Evolutionary conservation across 2,113 vertebrate genomes (phyloP), one percentile per base, ranked within the genome.

Genomic region (Saccopteryx leptura): DNA sequence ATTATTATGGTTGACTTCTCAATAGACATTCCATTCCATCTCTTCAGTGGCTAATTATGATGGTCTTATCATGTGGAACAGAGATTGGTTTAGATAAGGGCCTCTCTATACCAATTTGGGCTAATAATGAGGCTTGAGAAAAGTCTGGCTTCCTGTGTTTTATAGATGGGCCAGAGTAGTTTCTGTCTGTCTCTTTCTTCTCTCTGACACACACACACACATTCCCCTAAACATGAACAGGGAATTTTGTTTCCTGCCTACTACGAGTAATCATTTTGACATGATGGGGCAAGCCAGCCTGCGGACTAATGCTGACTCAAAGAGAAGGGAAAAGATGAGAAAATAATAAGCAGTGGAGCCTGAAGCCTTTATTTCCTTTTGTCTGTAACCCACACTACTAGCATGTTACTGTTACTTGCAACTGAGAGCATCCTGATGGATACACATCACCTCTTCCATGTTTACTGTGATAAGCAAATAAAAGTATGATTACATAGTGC

Each of bases 61-160:
- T 26, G 52, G 8, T 56, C 23, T 86, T 46, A 46, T 54, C 7
- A 52, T 4, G 60, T 1, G 31, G 90, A 28, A 69, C 28, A 91
- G 28, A 74, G 21, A 28, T 56, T 71, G 26, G 33, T 50, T 71
- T 84, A 52, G 50, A 78, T 69, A 91, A 72, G 9, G 52, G 66
- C 24, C 33, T 86, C 18, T 65, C 54, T 89, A 92, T 91, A 50
- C 10, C 56, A 88, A 31, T 71, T 63, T 24, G 21, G 26, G 66
- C 12, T 61, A 69, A 61, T 56, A 75, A 71, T 56, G 56, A 74
- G n/a, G 75, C 78, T 95, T 93, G 26, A 79, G 15, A 76, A 86
- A 74, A 81, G 69, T 76, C 60, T 96, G 80, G 19, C 56, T 85
- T 85, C 72, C n/a, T 90, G 28, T 0, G 4, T 71, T 9, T 48